Base-by-base conservation (phyloP, 1,140 invertebrate genomes). In the Panagrolaimus sp. region DNA sequence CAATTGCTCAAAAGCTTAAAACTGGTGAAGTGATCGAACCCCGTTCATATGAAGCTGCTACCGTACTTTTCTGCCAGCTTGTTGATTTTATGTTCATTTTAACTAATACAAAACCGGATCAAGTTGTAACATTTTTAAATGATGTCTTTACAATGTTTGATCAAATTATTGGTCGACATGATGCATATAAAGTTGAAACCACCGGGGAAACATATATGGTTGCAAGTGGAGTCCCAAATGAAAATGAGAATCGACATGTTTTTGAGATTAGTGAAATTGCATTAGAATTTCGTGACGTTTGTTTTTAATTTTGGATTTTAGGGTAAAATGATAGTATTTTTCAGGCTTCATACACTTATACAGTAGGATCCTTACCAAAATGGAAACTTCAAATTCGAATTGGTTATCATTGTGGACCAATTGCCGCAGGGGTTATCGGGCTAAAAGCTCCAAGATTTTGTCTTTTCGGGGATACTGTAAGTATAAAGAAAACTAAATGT, bases 1-100 rank as follows among this genome's bases (percentile, higher is more conserved):
- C 89, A 5, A 94, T 97, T 2, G 94, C 93, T 0, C 92, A 96
- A 75, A 91, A 96, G 84, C 84, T 98, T 55, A 95, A 94, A 84
- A 87, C 89, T 55, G 93, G 94, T 0, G 88, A 90, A 72, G 46
- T 26, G 6, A 71, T 76, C 44, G 68, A 79, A 58, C 78, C 79
- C n/a, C 69, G 78, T 46, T 73, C 64, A 17, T 83, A 81, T 65
- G 79, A 78, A 52, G 48, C 78, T 1, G 81, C 77, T 15, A 84
- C 81, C 12, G 83, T 84, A 28, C 76, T 80, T 14, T 83, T 83
- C 64, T 80, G 77, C 65, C 82, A 83, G 62, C 66, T 83, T 8
- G 79, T 79, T 63, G 78, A 83, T 62, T 83, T 83, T 58, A 32
- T 44, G 38, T 21, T 47, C 21, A 46, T 83, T 17, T 64, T 82